Evolutionary conservation across 2,113 vertebrate species (phyloP).

Genomic region (Platycercus adscitus): DNA sequence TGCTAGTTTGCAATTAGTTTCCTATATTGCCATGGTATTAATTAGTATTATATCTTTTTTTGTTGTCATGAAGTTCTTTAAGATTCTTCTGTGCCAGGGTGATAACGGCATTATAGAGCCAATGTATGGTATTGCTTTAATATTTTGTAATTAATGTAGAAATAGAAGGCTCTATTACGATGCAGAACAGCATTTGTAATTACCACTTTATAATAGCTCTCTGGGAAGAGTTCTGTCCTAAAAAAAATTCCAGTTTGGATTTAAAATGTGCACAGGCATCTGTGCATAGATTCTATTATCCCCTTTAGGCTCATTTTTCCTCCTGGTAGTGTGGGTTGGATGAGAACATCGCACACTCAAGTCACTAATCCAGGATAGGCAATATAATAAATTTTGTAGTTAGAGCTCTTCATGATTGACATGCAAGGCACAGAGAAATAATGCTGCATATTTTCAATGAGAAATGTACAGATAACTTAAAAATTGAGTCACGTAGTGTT

Average conservation of each 20-base stretch:
- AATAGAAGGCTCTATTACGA: not conserved
- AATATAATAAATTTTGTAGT: slow-evolving; percentile 47
- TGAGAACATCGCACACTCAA: not conserved
- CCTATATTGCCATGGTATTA: not conserved
- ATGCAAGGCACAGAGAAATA: slow-evolving; percentile 13
- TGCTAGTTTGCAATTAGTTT: not conserved
- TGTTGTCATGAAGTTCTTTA: not conserved
- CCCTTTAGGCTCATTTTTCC: slow-evolving; percentile 23
- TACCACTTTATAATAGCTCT: slow-evolving; percentile 29
- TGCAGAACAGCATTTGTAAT: slow-evolving; percentile 25
- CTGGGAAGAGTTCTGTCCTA: slow-evolving; percentile 30
- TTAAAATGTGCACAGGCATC: slow-evolving; percentile 40
- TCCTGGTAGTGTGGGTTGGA: not conserved
- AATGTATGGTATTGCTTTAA: not conserved
- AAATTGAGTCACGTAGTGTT: slow-evolving; percentile 35
- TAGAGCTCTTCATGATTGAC: slow-evolving; percentile 19
- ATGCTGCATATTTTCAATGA: not conserved
- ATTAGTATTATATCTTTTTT: not conserved
- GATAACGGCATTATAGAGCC: not conserved
- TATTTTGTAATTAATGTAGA: slow-evolving; percentile 10
- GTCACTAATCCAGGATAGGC: slow-evolving; percentile 52
- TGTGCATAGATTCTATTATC: slow-evolving; percentile 18
- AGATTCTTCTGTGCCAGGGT: not conserved
- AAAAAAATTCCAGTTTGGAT: slow-evolving; percentile 47
- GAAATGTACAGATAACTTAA: slow-evolving; percentile 8